These are phyloP conservation scores for Drosophila cardini DNA, from an alignment of 1,140 invertebrate genomes.

Conservation along the genomic window DNA sequence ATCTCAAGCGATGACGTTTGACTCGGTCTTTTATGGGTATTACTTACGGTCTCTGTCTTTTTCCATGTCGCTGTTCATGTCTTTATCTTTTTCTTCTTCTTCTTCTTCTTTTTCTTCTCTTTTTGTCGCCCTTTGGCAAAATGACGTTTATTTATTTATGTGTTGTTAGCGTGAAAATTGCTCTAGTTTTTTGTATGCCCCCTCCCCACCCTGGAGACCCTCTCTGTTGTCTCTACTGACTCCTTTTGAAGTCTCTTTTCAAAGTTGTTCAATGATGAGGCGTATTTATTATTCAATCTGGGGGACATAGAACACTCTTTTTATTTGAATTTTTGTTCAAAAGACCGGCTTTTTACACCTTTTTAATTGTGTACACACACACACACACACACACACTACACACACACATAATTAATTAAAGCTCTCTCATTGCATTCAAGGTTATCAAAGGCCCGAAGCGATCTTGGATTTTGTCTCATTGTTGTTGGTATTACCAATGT, in stretches of 20 bases:
- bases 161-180: constrained; percentile 78
- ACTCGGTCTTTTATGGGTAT: constrained; percentile 34
- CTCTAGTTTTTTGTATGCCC: constrained; percentile 55
- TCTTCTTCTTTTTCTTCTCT: constrained; percentile 10
- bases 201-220: background rate
- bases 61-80: background rate
- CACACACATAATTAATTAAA: constrained; percentile 72
- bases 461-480: constrained; percentile 33
- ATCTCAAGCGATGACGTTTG: constrained; percentile 39
- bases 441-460: constrained; percentile 61
- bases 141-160: constrained; percentile 56
- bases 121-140: constrained; percentile 39
- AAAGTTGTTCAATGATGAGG: constrained; percentile 44
- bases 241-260: constrained; percentile 1
- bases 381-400: constrained; percentile 16
- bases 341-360: constrained; percentile 57
- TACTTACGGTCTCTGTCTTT: constrained; percentile 11
- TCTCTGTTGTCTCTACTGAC: background rate
- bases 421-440: constrained; percentile 81
- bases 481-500: background rate
- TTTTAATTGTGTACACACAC: constrained; percentile 56
- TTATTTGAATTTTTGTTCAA: constrained; percentile 9
- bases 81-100: background rate
- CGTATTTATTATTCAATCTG: constrained; percentile 46
- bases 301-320: constrained; percentile 44